A percentile compares a stretch with the other conserved stretches of the same genome.
Evolutionary conservation across 2,797 vertebrate genomes (phyloP).

Genomic region (Syngnathus acus): DNA sequence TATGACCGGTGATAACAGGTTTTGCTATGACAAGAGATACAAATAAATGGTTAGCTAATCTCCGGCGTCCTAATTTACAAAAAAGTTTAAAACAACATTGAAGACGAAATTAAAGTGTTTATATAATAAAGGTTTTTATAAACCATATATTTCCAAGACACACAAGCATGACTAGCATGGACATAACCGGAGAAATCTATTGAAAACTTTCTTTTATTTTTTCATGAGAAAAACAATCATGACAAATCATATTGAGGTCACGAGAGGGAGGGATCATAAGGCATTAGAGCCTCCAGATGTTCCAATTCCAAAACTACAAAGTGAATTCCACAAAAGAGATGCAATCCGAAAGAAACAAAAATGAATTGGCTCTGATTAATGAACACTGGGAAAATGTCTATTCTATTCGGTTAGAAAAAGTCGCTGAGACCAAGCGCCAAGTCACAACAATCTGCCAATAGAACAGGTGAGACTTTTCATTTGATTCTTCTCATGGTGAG

Average conservation of each 20-base stretch:
- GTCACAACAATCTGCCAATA: conserved; percentile 17
- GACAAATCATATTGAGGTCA: conserved; percentile 46
- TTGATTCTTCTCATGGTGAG: conserved; percentile 28
- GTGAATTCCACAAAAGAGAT: conserved; percentile 32
- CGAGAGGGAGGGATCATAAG: conserved; percentile 25
- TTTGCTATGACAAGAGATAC: conserved; percentile 60
- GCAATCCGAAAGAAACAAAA: conserved; percentile 17
- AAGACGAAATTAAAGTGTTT: too few relatives aligned
- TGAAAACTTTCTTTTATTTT: too few relatives aligned
- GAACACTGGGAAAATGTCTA: conserved; percentile 24
- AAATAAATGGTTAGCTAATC: neutral
- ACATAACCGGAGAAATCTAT: too few relatives aligned
- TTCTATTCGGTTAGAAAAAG: conserved; percentile 23
- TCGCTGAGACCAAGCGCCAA: conserved; percentile 26
- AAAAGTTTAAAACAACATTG: neutral
- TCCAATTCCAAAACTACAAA: conserved; percentile 40
- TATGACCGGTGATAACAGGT: conserved; percentile 88
- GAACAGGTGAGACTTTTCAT: conserved; percentile 23
- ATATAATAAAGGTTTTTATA: too few relatives aligned
- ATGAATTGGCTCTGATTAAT: conserved; percentile 33
- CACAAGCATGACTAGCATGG: too few relatives aligned
- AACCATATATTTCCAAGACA: too few relatives aligned
- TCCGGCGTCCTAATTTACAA: neutral
- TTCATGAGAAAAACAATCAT: conserved; percentile 19
- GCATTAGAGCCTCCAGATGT: conserved; percentile 50